Evolutionary conservation across 2,113 vertebrate species (phyloP).

Genomic region (Ginglymostoma cirratum): DNA sequence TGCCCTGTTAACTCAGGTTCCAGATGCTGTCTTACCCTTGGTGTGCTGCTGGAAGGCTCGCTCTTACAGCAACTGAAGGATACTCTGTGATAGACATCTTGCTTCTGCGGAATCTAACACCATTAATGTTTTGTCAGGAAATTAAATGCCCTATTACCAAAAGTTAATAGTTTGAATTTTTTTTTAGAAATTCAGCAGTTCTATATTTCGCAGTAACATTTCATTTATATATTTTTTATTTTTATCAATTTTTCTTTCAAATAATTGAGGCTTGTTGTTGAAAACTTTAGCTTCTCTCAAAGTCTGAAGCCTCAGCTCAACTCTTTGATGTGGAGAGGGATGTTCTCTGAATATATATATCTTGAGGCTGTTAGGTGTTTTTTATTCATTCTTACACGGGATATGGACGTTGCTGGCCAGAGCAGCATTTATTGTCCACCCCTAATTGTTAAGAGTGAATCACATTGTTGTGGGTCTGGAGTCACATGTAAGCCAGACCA

Average conservation of each 20-base stretch:
- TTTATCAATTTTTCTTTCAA: neutral
- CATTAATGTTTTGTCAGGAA: neutral
- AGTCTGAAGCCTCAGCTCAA: neutral
- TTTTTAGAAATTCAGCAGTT: constrained; percentile 27
- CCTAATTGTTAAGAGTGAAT: too few relatives aligned
- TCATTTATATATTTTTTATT: neutral
- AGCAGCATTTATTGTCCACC: too few relatives aligned
- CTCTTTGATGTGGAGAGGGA: neutral
- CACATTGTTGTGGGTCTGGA: too few relatives aligned
- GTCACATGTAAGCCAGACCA: too few relatives aligned
- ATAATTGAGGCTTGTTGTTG: neutral
- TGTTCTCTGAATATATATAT: too few relatives aligned
- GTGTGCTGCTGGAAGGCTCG: neutral
- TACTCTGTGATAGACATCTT: neutral
- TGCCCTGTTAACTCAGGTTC: too few relatives aligned
- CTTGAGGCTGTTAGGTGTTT: neutral
- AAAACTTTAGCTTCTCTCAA: neutral
- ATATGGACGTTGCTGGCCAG: too few relatives aligned
- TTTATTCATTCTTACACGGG: too few relatives aligned
- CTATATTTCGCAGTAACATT: neutral
- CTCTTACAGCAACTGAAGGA: neutral
- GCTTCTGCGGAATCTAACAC: neutral
- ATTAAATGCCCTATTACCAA: constrained; percentile 31
- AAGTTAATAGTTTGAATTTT: constrained; percentile 15
- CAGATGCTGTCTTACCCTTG: neutral